Base-by-base conservation (phyloP, 2,797 vertebrate species). In the Borostomias antarcticus region DNA sequence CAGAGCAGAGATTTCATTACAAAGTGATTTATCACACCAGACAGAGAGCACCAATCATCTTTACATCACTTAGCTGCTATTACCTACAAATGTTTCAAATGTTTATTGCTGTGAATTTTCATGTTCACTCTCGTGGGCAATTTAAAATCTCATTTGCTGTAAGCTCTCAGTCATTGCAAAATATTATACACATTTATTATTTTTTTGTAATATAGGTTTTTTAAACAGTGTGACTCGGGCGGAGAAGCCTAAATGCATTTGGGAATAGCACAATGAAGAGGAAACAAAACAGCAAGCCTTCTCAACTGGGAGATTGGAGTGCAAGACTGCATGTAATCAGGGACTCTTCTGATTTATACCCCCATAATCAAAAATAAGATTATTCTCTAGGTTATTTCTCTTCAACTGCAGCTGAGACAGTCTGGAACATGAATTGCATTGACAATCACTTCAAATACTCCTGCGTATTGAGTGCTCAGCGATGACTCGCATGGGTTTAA, bases 11-110 rank as follows among this genome's bases (percentile, higher is more conserved):
- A 29, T 13, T 45, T 60, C 7, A 29, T 23, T 35, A 7, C 35
- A 6, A 4, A 40, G 17, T 59, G 25, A 59, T 59, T 40, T 11
- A 43, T 43, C 23, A 13, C 15, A 37, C 23, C 58, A 60, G 23
- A 26, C 23, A 45, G 23, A 45, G 23, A 60, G 13, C 37, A 28
- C 25, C 37, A 58, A 60, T 60, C 58, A 60, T 45, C 35, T 60
- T 43, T 45, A 60, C 21, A 60, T 60, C 8, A 60, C 40, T 26
- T 60, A 17, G 58, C 23, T 40, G 37, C 8, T 37, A 35, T 21
- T n/a, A n/a, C 56, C 32, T 25, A 26, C 19, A 23, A n/a, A 32
- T 21, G 4, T 58, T 61, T 54, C 28, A 47, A 11, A 19, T 58
- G 56, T 51, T 51, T 21, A 10, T 58, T 8, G 40, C 15, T n/a